These are phyloP conservation scores for Heteractis magnifica DNA, from an alignment of 92 coral and sea anemone genomes.

Conservation along the genomic window DNA sequence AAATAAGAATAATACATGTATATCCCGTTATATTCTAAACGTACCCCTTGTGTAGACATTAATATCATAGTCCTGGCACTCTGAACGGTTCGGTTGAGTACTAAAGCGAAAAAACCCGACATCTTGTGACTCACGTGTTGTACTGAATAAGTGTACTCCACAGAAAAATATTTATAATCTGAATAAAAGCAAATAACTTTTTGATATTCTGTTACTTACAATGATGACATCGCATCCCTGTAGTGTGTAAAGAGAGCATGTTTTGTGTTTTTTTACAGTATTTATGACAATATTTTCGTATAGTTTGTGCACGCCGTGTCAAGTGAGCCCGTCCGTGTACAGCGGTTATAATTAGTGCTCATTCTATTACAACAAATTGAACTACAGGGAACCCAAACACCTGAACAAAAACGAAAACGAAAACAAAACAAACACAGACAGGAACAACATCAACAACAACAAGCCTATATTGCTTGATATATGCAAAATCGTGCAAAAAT, in stretches of 20 bases:
- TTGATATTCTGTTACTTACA: conserved; percentile 12
- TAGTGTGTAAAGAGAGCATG: conserved; percentile 20
- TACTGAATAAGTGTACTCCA: background rate
- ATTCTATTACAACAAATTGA: background rate
- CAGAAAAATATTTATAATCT: background rate
- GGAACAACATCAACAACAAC: background rate
- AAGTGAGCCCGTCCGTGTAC: conserved; percentile 8
- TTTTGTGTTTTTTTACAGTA: background rate
- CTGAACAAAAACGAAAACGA: background rate
- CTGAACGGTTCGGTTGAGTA: conserved; percentile 15
- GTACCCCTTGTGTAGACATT: conserved; percentile 10
- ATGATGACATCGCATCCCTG: conserved; percentile 21
- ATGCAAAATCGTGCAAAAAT: too few relatives aligned
- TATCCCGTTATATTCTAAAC: background rate
- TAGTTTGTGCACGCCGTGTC: conserved; percentile 7
- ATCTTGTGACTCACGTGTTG: background rate
- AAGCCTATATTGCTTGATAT: too few relatives aligned
- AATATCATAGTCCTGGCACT: conserved; percentile 15
- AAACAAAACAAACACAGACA: background rate
- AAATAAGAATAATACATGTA: too few relatives aligned
- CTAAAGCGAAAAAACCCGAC: background rate
- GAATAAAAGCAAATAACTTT: background rate
- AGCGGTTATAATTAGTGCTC: conserved; percentile 15
- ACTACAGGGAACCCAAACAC: conserved; percentile 19
- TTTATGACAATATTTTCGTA: background rate